These are phyloP conservation scores for Enteromius trimaculatus DNA, from an alignment of 2,797 vertebrate genomes.

Conservation along the genomic window DNA sequence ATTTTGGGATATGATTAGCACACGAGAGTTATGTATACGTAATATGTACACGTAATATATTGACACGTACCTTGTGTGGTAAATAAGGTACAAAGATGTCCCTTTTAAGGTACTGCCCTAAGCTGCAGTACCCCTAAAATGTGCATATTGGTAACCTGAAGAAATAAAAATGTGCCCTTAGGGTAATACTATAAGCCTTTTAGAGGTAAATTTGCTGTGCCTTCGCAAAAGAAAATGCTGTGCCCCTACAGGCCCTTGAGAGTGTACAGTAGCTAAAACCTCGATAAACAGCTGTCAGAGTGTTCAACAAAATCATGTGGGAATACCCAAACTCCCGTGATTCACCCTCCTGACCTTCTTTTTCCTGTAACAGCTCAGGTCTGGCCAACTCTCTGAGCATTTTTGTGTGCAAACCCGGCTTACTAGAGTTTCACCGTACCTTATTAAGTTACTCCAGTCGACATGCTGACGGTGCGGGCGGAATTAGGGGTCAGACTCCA, in stretches of 20 bases:
- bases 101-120: neutral
- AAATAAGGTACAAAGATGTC: neutral
- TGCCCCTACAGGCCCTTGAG: neutral
- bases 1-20: too few relatives aligned
- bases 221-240: neutral
- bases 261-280: slow-evolving; percentile 36
- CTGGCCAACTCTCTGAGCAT: slow-evolving; percentile 37
- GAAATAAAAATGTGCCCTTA: neutral
- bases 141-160: neutral
- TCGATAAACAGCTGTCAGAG: slow-evolving; percentile 38
- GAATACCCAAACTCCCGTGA: slow-evolving; percentile 30
- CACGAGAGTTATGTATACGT: too few relatives aligned
- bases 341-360: slow-evolving; percentile 28
- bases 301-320: slow-evolving; percentile 24
- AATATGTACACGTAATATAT: too few relatives aligned
- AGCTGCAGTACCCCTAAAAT: neutral
- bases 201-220: neutral
- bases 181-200: neutral
- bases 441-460: slow-evolving; percentile 48
- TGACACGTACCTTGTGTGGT: neutral
- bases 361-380: slow-evolving; percentile 37
- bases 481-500: slow-evolving; percentile 50
- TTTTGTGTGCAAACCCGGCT: slow-evolving; percentile 45
- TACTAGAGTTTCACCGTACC: slow-evolving; percentile 42
- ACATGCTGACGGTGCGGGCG: slow-evolving; percentile 44